Evolutionary conservation across 2,797 vertebrate species (phyloP), one percentile per base, ranked within the genome.

Genomic region (Tympanoctomys barrerae): DNA sequence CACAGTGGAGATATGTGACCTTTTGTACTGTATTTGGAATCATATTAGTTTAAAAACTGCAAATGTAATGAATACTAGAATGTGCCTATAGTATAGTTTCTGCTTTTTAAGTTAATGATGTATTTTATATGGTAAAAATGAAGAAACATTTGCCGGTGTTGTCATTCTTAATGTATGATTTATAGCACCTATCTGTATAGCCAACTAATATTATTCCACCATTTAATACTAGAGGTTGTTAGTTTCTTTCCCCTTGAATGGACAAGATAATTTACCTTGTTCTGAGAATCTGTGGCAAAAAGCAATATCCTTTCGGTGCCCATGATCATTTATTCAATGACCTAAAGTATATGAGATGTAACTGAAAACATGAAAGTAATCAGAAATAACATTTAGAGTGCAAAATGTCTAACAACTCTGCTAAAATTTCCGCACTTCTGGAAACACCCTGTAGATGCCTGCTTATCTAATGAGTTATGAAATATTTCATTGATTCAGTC

Each of bases 301-400:
- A 91, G 62, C 49, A 89, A 13, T 59, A 57, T 52, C 22, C 42
- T 16, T 13, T n/a, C 42, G 52, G 54, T n/a, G 61, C 52, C 73
- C 49, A 31, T 61, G 7, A 49, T 95, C 42, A 78, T 73, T 95
- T 95, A 77, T 84, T 81, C 39, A 81, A 2, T 54, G 86, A 88
- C 75, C 95, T 94, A 16, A 78, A 6, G 24, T 75, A 2, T 39
- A 54, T 42, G n/a, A 87, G 85, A 73, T 90, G 46, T 90, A 78
- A 96, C 83, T 90, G 31, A 85, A 94, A 85, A 71, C 31, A 28
- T 79, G 78, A 88, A 96, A 93, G 75, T 79, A 88, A 96, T 73
- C 70, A 89, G 42, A 87, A 87, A n/a, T 79, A 71, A 87, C 78
- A 46, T 95, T 61, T 78, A 90, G 78, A n/a, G 73, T 62, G 36